These are phyloP conservation scores for Porites rus DNA, from an alignment of 92 coral and sea anemone species.

Conservation along the genomic window DNA sequence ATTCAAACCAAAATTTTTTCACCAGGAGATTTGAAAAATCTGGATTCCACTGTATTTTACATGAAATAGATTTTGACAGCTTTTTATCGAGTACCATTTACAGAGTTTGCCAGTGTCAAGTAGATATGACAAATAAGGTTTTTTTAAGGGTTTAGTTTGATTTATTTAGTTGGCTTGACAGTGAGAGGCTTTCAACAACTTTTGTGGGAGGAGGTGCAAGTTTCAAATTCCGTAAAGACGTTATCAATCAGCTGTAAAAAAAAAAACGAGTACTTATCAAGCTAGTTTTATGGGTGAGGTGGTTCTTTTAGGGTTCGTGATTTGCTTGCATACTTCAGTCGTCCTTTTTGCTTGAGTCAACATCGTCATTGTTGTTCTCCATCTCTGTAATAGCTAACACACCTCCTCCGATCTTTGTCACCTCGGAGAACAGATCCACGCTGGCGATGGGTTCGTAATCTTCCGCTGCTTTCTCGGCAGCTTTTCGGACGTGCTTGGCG, in stretches of 20 bases:
- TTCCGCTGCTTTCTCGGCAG: slow-evolving; percentile 71
- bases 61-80: too few species aligned
- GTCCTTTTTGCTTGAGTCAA: slow-evolving; percentile 13
- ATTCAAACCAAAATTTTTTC: too few species aligned
- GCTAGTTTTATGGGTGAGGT: background rate
- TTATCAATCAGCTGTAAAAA: background rate
- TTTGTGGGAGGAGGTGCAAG: background rate
- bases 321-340: background rate
- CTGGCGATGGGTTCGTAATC: slow-evolving; percentile 53
- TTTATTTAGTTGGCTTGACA: background rate
- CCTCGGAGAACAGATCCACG: slow-evolving; percentile 35
- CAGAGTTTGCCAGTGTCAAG: background rate
- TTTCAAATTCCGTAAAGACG: background rate
- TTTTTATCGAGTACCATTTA: too few species aligned
- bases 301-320: background rate
- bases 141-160: background rate
- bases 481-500: slow-evolving; percentile 80
- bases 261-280: background rate
- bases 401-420: slow-evolving; percentile 9
- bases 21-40: too few species aligned
- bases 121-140: background rate
- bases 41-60: too few species aligned
- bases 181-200: background rate
- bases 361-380: slow-evolving; percentile 4
- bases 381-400: slow-evolving; percentile 8